Evolutionary conservation across 2,113 vertebrate genomes (phyloP), one percentile per base, ranked within the genome.

Genomic region (Alexandromys fortis): DNA sequence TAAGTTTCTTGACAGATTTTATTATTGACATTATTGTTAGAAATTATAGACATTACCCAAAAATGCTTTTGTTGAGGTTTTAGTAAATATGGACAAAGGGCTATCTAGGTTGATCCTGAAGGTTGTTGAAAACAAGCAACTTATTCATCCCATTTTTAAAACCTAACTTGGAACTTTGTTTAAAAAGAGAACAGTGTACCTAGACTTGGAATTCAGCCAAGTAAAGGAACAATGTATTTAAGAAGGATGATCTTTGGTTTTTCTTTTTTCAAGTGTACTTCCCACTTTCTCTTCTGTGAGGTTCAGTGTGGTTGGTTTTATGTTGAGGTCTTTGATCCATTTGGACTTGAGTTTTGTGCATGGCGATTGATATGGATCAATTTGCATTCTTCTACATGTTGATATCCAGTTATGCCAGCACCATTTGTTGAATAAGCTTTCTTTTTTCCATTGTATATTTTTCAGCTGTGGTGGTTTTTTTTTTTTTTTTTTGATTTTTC

Each of bases 131-230:
- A 95, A 88, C 55, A 96, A 55, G 79, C 63, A 82, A 61, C 93
- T 94, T 49, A 93, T 90, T 92, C 95, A 19, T 92, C 35, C 91
- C 49, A 82, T 78, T 68, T 52, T 94, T 93, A 93, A 88, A 65
- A 3, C 65, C 87, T 96, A 65, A 86, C 85, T 96, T 90, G 87
- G 45, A 95, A 58, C 70, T 90, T 89, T 95, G 77, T 87, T 96
- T 75, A 96, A 81, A 72, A 92, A 85, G 49, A 94, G 17, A 33
- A 92, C 94, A 52, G 79, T 95, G 49, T 91, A 38, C 83, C 89
- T 78, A 91, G 21, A 92, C 95, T 91, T 89, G 14, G 47, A 94
- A 0, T 82, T 92, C 79, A 94, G n/a, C 49, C 88, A 94, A 70
- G 9, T 82, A 78, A 94, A 85, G 70, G 49, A 94, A 67, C 86